Conservation (phyloP, 2,888 invertebrate genomes). For the Megaustenia siamemsis region DNA sequence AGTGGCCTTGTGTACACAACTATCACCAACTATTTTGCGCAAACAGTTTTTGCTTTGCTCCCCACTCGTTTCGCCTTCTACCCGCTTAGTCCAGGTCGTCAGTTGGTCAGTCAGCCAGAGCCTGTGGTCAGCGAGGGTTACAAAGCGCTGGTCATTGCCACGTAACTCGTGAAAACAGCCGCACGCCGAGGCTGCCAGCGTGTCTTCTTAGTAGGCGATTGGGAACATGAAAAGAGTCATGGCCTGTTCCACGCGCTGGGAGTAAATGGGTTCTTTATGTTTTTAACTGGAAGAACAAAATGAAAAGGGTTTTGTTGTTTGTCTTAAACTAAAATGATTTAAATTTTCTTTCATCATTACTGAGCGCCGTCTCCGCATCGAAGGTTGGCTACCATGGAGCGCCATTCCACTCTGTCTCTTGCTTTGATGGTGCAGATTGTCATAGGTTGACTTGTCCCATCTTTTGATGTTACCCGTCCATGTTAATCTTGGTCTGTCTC, state of each 20-base stretch:
- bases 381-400: too few species aligned
- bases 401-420: too few species aligned
- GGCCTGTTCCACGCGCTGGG: neutral
- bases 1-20: neutral
- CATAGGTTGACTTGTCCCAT: too few species aligned
- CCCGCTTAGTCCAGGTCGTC: neutral
- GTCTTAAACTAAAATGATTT: too few species aligned
- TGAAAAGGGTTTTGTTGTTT: too few species aligned
- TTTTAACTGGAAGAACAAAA: neutral
- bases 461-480: too few species aligned
- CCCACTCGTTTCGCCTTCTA: neutral
- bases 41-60: neutral
- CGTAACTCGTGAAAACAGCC: constrained; percentile 22
- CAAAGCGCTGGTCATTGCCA: constrained; percentile 4
- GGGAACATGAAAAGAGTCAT: neutral
- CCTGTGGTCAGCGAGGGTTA: constrained; percentile 26
- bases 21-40: constrained; percentile 13
- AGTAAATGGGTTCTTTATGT: neutral
- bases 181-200: neutral
- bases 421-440: too few species aligned
- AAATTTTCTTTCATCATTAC: too few species aligned
- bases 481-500: too few species aligned
- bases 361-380: too few species aligned
- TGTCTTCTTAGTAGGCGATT: constrained; percentile 6
- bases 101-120: constrained; percentile 18